Evolutionary conservation across 2,888 invertebrate genomes (phyloP).

Genomic region (Nycteola revayana): DNA sequence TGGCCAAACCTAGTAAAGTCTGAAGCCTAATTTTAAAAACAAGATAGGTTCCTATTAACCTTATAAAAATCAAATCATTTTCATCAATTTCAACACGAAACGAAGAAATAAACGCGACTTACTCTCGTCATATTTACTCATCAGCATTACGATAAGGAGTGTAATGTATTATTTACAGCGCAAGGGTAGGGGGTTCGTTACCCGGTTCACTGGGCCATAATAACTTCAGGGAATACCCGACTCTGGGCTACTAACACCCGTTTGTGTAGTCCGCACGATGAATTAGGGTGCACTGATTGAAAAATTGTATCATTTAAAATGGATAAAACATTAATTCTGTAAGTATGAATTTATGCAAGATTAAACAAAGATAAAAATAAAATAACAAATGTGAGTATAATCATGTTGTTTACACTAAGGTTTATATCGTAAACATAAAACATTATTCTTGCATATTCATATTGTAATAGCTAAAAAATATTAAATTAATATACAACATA

Average conservation of each 20-base stretch:
- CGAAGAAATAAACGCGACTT: too few relatives aligned
- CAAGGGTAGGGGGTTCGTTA: conserved; percentile 63
- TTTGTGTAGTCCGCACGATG: conserved; percentile 19
- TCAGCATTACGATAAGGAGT: conserved; percentile 37
- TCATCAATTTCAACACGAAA: too few relatives aligned
- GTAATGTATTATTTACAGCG: conserved; percentile 67
- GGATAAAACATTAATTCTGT: neutral
- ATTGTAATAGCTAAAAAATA: too few relatives aligned
- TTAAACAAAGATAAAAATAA: conserved; percentile 1
- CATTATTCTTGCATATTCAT: too few relatives aligned
- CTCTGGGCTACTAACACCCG: conserved; percentile 65
- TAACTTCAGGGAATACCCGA: conserved; percentile 77
- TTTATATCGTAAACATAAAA: too few relatives aligned
- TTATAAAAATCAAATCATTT: too few relatives aligned
- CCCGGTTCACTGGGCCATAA: conserved; percentile 77
- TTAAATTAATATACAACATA: too few relatives aligned
- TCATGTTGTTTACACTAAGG: neutral
- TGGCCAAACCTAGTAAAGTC: too few relatives aligned
- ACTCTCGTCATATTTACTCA: conserved; percentile 18
- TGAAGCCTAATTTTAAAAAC: too few relatives aligned
- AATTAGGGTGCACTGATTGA: conserved; percentile 31
- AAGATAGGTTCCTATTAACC: too few relatives aligned
- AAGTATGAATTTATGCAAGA: neutral
- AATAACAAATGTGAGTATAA: neutral
- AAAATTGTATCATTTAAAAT: too few relatives aligned